These are phyloP conservation scores for Frankliniella fusca DNA, from an alignment of 2,888 invertebrate genomes.

Conservation along the genomic window DNA sequence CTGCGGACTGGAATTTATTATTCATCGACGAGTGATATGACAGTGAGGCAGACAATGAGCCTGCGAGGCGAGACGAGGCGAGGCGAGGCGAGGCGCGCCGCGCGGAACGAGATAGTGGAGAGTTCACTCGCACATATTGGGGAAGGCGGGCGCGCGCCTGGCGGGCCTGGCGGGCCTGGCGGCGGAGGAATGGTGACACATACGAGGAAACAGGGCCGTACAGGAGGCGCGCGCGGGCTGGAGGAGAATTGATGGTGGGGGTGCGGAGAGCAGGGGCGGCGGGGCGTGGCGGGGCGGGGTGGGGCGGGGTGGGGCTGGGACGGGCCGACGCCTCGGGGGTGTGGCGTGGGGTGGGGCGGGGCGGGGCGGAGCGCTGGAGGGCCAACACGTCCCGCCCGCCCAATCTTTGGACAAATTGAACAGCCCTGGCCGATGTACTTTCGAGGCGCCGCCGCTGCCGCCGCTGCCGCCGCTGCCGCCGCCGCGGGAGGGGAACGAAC, in stretches of 20 bases:
- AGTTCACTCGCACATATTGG: too few relatives aligned
- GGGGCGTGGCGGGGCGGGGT: neutral
- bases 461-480: neutral
- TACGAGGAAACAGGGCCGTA: neutral
- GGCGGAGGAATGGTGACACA: too few relatives aligned
- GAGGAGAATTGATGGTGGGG: neutral
- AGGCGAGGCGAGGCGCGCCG: too few relatives aligned
- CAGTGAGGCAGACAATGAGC: too few relatives aligned
- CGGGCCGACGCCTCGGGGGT: neutral
- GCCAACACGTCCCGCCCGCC: neutral
- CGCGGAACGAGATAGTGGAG: too few relatives aligned
- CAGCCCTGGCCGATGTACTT: neutral
- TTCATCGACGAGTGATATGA: too few relatives aligned
- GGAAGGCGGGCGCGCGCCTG: too few relatives aligned
- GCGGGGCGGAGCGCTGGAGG: neutral
- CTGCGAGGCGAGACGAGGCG: too few relatives aligned
- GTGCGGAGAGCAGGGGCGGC: neutral
- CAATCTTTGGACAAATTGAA: conserved; percentile 10
- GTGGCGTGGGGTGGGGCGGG: neutral
- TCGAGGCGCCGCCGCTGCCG: neutral
- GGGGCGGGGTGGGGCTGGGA: neutral
- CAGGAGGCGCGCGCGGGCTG: neutral
- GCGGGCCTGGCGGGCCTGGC: too few relatives aligned
- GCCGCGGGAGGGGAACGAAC: neutral
- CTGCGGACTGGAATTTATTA: too few relatives aligned